Evolutionary conservation across 30 jellyfish, hydroid and myxozoan genomes (phyloP), one percentile per base, ranked within the genome.

Genomic region (Chironex yamaguchii): DNA sequence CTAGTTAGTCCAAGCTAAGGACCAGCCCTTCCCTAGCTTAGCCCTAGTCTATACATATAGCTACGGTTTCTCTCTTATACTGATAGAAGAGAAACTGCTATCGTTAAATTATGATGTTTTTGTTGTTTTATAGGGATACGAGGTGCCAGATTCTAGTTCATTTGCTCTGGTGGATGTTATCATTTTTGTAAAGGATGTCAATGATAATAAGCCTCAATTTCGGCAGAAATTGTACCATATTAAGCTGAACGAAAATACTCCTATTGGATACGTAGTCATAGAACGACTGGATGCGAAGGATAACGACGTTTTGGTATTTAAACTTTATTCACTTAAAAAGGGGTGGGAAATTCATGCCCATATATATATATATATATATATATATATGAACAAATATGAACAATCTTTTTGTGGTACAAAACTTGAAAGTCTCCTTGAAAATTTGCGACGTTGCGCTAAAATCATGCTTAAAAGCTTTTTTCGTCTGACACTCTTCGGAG

Each of bases 171-270:
- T 79, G 27, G 79, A 32, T 36, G 94, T 88, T 0, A 48, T 79
- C 0, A 58, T 93, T 33, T 68, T 49, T 22, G 76, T 93, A 22
- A 78, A 67, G 42, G 98, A 93, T 71, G 88, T 81, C 66, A 93
- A 93, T 34, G 98, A 93, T 68, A 49, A 86, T 51, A 58, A 29
- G 48, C 98, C 98, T 4, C 24, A 64, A 2, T 89, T 93, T 79
- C 26, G 26, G 27, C 49, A 66, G 3, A 50, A 25, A 2, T 29
- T 71, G 17, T 73, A 25, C 32, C 34, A 58, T 2, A 90, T 93
- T 50, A 30, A 31, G 14, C 76, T 93, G 13, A 67, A 78, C 2
- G 98, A 93, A 79, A 76, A 92, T n/a, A 90, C 68, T 11, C 93
- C 93, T 13, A 50, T 31, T 6, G 96, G 95, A 26, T 63, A 65